phyloP scores from a whole-genome alignment of 2,888 invertebrate species.

The Pristionchus exspectatus region DNA sequence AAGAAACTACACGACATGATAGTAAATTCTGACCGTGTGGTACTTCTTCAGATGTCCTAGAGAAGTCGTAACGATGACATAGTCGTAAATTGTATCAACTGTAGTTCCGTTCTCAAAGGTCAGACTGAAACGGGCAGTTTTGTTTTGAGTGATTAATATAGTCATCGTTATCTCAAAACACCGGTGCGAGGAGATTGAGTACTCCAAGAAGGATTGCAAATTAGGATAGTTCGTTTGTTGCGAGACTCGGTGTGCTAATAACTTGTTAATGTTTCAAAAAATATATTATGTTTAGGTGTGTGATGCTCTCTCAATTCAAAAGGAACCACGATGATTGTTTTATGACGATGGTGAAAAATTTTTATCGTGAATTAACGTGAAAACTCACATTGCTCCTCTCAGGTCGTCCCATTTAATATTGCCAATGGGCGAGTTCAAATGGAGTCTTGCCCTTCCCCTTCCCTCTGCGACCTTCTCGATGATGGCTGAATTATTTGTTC shows the following conservation, averaged over 20 bases:
- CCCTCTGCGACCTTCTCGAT: slow-evolving; percentile 65
- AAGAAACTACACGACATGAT: slow-evolving; percentile 41
- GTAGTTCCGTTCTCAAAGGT: slow-evolving; percentile 55
- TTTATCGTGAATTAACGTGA: neutral
- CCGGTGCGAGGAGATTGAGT: too few relatives aligned
- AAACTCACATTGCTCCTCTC: slow-evolving; percentile 53
- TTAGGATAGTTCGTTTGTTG: too few relatives aligned
- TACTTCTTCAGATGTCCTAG: slow-evolving; percentile 75
- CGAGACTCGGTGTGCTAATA: too few relatives aligned
- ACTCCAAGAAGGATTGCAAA: too few relatives aligned
- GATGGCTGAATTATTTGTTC: slow-evolving; percentile 59
- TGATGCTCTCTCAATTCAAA: too few relatives aligned
- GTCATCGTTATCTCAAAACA: too few relatives aligned
- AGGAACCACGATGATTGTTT: too few relatives aligned
- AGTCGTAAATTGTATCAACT: slow-evolving; percentile 66
- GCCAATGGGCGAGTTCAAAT: slow-evolving; percentile 67
- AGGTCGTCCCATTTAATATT: slow-evolving; percentile 66
- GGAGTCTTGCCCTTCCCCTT: slow-evolving; percentile 61
- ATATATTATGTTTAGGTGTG: too few relatives aligned
- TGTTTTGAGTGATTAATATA: neutral
- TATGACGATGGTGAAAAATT: too few relatives aligned
- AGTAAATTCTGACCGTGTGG: slow-evolving; percentile 49
- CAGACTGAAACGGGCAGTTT: neutral
- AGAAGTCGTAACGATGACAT: slow-evolving; percentile 73
- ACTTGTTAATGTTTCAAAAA: too few relatives aligned